These are phyloP conservation scores for Aplochiton taeniatus DNA, from an alignment of 2,797 vertebrate species.

Conservation along the genomic window DNA sequence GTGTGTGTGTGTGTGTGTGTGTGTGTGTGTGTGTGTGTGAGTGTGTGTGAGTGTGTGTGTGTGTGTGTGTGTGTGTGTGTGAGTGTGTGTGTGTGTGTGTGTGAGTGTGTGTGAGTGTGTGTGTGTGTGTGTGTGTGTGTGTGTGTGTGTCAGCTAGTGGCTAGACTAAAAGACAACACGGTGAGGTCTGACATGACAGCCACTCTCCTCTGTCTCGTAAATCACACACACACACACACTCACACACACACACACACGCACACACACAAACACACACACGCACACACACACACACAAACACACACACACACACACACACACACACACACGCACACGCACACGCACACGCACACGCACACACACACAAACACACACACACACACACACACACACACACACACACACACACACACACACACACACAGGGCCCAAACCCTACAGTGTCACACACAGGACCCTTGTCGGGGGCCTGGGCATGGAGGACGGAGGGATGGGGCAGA, in stretches of 20 bases:
- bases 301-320: conserved; percentile 2
- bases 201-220: conserved; percentile 38
- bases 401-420: conserved; percentile 17
- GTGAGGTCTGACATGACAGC: conserved; percentile 44
- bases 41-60: conserved; percentile 1
- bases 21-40: conserved; percentile 1
- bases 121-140: conserved; percentile 6
- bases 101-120: conserved; percentile 2
- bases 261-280: background rate
- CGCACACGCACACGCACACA: background rate
- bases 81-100: conserved; percentile 16
- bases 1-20: conserved; percentile 14
- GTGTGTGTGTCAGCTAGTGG: conserved; percentile 27
- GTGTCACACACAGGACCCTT: background rate
- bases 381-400: conserved; percentile 11
- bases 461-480: too few species aligned
- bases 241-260: conserved; percentile 5
- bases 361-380: background rate
- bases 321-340: background rate
- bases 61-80: conserved; percentile 6
- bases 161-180: conserved; percentile 54
- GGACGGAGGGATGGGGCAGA: too few species aligned
- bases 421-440: background rate
- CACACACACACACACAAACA: background rate
- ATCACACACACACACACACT: conserved; percentile 23